Evolutionary conservation across 2,113 vertebrate species (phyloP).

Genomic region (Campylomormyrus numenius): DNA sequence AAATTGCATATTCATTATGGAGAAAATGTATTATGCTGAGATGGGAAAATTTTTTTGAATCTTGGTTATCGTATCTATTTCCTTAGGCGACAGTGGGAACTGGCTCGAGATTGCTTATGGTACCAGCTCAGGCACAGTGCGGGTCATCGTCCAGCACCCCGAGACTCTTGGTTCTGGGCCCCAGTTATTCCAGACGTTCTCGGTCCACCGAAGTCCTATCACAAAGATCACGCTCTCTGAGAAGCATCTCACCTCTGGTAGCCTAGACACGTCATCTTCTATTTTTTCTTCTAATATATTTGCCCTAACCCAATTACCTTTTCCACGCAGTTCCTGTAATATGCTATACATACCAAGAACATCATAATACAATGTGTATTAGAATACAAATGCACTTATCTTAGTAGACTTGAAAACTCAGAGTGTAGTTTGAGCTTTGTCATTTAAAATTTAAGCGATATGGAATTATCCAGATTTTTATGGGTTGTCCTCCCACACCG

Average conservation of each 20-base stretch:
- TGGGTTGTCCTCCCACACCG: background rate
- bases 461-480: background rate
- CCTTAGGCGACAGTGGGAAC: conserved; percentile 82
- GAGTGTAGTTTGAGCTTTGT: background rate
- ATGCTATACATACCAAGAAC: background rate
- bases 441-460: background rate
- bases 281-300: background rate
- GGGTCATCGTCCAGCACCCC: conserved; percentile 87
- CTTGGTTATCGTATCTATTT: conserved; percentile 10
- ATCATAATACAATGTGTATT: background rate
- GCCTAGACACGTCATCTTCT: background rate
- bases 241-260: conserved; percentile 81
- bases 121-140: conserved; percentile 77
- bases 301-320: background rate
- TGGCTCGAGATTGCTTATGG: conserved; percentile 91
- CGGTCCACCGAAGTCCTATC: conserved; percentile 82
- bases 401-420: background rate
- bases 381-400: background rate
- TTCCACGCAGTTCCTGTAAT: background rate
- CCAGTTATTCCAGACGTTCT: conserved; percentile 89
- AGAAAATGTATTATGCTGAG: background rate
- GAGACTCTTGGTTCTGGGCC: conserved; percentile 86
- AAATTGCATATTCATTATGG: background rate
- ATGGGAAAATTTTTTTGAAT: background rate
- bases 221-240: conserved; percentile 88